Percentiles rank a stretch among this genome's conserved stretches.
These are phyloP conservation scores for Dufourea novaeangliae DNA, from an alignment of 1,140 invertebrate genomes.

Conservation along the genomic window DNA sequence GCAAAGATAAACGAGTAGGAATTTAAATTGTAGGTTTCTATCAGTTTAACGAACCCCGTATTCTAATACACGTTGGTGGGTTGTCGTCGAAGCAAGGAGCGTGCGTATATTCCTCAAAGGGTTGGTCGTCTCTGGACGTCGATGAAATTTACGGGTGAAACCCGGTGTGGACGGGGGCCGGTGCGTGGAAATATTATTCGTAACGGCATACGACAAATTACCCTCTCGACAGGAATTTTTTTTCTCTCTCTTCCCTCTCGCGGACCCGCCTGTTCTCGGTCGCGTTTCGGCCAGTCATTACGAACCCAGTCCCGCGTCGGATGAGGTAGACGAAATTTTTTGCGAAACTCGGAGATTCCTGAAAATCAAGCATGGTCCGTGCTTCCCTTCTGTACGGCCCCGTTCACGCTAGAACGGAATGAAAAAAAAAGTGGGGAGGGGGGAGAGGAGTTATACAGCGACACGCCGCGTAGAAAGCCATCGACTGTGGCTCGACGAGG, in stretches of 20 bases:
- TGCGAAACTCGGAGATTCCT: slow-evolving; percentile 25
- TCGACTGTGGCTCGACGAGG: neutral
- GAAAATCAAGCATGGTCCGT: slow-evolving; percentile 48
- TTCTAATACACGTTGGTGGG: neutral
- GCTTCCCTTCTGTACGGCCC: slow-evolving; percentile 31
- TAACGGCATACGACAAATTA: slow-evolving; percentile 49
- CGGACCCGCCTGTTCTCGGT: neutral
- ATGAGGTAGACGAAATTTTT: slow-evolving; percentile 1
- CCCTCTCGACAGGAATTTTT: slow-evolving; percentile 31
- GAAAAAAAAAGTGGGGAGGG: neutral
- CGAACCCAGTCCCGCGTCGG: neutral
- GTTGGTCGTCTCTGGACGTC: neutral
- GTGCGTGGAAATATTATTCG: slow-evolving; percentile 43
- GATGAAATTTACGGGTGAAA: slow-evolving; percentile 27
- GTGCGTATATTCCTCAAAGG: neutral
- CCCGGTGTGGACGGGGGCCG: neutral
- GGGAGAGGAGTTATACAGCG: neutral
- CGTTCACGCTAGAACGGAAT: neutral
- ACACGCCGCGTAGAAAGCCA: slow-evolving; percentile 12
- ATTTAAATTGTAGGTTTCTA: no score
- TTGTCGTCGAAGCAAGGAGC: neutral
- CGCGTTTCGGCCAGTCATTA: slow-evolving; percentile 41
- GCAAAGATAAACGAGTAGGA: no score
- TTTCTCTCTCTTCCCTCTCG: slow-evolving; percentile 24
- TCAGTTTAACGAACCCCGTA: neutral